phyloP scores from a whole-genome alignment of 2,888 invertebrate species.

The Epinotia brunnichana region DNA sequence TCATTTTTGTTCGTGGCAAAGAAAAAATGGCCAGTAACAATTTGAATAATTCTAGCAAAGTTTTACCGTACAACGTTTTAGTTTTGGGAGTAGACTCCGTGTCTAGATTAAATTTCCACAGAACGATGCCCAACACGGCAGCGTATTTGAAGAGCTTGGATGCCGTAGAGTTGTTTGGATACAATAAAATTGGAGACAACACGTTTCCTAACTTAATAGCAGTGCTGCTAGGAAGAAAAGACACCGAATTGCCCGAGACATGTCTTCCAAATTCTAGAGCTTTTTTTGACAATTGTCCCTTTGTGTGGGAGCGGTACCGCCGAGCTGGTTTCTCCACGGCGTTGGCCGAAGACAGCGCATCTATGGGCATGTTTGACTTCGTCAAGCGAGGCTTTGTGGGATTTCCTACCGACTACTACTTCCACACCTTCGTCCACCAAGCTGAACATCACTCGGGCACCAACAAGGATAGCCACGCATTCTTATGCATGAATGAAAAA shows the following conservation, averaged over 20 bases:
- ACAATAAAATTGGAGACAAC: constrained; percentile 96
- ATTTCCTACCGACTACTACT: constrained; percentile 92
- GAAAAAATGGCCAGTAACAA: constrained; percentile 24
- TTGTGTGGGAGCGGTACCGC: constrained; percentile 91
- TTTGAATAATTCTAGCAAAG: constrained; percentile 41
- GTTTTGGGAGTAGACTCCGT: constrained; percentile 92
- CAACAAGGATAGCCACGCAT: constrained; percentile 82
- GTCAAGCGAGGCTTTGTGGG: constrained; percentile 86
- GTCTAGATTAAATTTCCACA: constrained; percentile 91
- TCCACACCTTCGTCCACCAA: constrained; percentile 87
- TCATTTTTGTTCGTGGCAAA: constrained; percentile 48
- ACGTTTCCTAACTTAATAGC: constrained; percentile 95
- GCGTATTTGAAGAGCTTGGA: constrained; percentile 82
- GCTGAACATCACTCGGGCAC: constrained; percentile 83
- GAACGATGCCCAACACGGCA: constrained; percentile 90
- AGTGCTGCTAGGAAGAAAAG: constrained; percentile 87
- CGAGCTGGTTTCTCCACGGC: constrained; percentile 87
- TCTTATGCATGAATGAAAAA: constrained; percentile 86
- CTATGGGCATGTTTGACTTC: constrained; percentile 90
- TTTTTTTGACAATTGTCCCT: constrained; percentile 88
- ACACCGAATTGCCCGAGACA: constrained; percentile 82
- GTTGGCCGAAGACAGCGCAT: constrained; percentile 90
- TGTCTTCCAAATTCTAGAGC: constrained; percentile 83
- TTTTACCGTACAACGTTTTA: constrained; percentile 84
- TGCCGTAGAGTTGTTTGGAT: constrained; percentile 91